Evolutionary conservation across 1,140 invertebrate species (phyloP).

Genomic region (Odontomachus brunneus): DNA sequence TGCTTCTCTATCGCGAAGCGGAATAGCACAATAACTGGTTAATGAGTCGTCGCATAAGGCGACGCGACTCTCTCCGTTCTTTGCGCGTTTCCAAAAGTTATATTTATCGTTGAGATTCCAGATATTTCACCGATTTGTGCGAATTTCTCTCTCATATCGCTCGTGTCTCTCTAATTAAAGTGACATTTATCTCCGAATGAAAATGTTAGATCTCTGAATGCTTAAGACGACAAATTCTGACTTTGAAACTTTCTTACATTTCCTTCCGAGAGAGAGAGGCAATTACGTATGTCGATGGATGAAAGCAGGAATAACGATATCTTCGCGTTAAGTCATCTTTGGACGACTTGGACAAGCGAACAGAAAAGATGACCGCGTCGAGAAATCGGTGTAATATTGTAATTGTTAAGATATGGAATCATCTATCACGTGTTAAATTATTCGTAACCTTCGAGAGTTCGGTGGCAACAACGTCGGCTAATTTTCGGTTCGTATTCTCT

Average conservation of each 20-base stretch:
- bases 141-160: too few species aligned
- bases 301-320: not conserved
- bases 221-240: not conserved
- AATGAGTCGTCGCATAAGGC: not conserved
- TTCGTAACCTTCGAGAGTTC: slow-evolving; percentile 8
- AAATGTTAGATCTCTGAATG: not conserved
- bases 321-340: not conserved
- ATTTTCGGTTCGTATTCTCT: slow-evolving; percentile 8
- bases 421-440: slow-evolving; percentile 31
- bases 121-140: not conserved
- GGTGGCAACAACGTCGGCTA: slow-evolving; percentile 5
- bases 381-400: not conserved
- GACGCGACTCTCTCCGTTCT: not conserved
- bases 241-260: not conserved
- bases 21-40: not conserved
- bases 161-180: too few species aligned
- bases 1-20: not conserved
- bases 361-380: not conserved
- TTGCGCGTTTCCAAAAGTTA: not conserved
- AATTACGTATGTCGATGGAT: not conserved
- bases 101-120: not conserved
- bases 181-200: too few species aligned
- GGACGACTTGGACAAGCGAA: not conserved
- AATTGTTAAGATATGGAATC: slow-evolving; percentile 6
- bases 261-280: not conserved